Evolutionary conservation across 2,888 invertebrate species (phyloP).

Genomic region (Xylocampa areola): DNA sequence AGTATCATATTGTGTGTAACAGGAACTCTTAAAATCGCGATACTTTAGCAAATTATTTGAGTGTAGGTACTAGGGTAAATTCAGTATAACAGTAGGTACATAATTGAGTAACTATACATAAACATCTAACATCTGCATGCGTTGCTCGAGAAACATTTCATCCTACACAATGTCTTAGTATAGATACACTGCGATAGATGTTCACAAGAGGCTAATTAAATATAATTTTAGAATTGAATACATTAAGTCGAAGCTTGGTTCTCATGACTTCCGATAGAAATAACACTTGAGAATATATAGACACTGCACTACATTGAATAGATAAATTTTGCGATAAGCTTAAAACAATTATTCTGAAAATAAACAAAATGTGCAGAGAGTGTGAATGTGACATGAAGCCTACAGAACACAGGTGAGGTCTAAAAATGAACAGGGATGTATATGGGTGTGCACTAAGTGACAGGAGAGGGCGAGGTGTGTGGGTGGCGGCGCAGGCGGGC

Average conservation of each 20-base stretch:
- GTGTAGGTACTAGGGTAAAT: slow-evolving; percentile 23
- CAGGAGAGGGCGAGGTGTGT: slow-evolving; percentile 75
- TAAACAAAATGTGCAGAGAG: slow-evolving; percentile 76
- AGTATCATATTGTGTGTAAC: slow-evolving; percentile 21
- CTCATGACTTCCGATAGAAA: slow-evolving; percentile 65
- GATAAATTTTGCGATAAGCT: slow-evolving; percentile 80
- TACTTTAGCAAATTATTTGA: slow-evolving; percentile 29
- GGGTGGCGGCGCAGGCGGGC: slow-evolving; percentile 80
- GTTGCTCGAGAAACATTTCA: slow-evolving; percentile 56
- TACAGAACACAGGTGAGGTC: slow-evolving; percentile 73
- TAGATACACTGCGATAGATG: slow-evolving; percentile 59
- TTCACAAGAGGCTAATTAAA: slow-evolving; percentile 51
- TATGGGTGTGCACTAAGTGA: slow-evolving; percentile 76
- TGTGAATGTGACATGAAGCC: slow-evolving; percentile 76
- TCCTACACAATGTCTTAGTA: slow-evolving; percentile 57
- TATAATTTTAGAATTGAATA: slow-evolving; percentile 47
- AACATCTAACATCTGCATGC: slow-evolving; percentile 80
- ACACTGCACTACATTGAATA: slow-evolving; percentile 79
- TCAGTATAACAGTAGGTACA: slow-evolving; percentile 28
- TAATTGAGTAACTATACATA: slow-evolving; percentile 56
- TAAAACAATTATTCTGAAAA: slow-evolving; percentile 67
- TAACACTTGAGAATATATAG: slow-evolving; percentile 64
- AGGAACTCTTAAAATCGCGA: slow-evolving; percentile 22
- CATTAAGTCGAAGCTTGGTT: slow-evolving; percentile 65
- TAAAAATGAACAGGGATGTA: slow-evolving; percentile 75